Evolutionary conservation across 2,797 vertebrate genomes (phyloP).

Genomic region (Rhinophrynus dorsalis): DNA sequence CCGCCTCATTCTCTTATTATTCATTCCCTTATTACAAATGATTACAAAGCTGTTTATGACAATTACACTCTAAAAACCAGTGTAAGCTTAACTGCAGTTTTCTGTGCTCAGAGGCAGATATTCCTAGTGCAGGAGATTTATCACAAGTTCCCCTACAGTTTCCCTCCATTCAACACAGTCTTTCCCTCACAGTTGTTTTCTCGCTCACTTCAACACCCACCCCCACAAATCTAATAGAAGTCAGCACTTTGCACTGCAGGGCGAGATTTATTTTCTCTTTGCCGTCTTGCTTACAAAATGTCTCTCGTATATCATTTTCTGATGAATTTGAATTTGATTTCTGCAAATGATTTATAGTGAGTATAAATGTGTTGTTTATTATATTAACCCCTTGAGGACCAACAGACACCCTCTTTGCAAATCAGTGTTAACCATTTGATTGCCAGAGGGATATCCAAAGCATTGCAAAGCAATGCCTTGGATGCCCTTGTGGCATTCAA

Average conservation of each 20-base stretch:
- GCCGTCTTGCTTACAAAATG: not conserved
- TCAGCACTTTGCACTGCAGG: slow-evolving; percentile 32
- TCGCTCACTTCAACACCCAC: slow-evolving; percentile 44
- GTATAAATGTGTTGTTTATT: too few relatives aligned
- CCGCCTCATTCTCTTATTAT: too few relatives aligned
- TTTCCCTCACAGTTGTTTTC: slow-evolving; percentile 45
- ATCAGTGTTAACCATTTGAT: too few relatives aligned
- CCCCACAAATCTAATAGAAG: slow-evolving; percentile 40
- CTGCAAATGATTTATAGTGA: too few relatives aligned
- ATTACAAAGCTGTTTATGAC: too few relatives aligned
- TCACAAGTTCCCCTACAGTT: slow-evolving; percentile 37
- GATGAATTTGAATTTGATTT: too few relatives aligned
- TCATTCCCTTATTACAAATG: too few relatives aligned
- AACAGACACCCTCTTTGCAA: too few relatives aligned
- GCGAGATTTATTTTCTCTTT: not conserved
- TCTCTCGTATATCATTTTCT: not conserved
- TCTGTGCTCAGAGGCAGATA: slow-evolving; percentile 27
- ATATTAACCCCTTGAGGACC: too few relatives aligned
- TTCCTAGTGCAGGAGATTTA: slow-evolving; percentile 9
- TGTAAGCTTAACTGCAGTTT: slow-evolving; percentile 5
- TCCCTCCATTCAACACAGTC: slow-evolving; percentile 9
- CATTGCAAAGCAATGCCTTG: too few relatives aligned
- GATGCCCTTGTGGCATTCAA: too few relatives aligned
- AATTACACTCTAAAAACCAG: not conserved
- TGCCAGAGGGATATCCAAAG: too few relatives aligned